Evolutionary conservation across 2,888 invertebrate species (phyloP), one percentile per base, ranked within the genome.

Genomic region (Metacarcinus magister): DNA sequence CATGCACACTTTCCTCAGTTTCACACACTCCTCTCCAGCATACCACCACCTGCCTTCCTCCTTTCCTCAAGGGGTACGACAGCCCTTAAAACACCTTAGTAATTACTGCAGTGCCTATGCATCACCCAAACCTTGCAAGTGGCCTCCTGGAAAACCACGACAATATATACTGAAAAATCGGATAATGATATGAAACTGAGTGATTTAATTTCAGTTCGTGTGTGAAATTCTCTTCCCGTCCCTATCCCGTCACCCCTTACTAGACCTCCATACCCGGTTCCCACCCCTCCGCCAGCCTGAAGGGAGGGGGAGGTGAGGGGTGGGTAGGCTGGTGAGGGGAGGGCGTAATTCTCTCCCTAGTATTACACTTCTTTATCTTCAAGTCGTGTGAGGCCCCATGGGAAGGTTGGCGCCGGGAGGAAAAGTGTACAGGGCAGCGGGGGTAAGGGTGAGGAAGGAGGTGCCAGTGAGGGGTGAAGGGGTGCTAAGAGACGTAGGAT

Each of bases 351-450:
- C 82, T 82, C 82, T 32, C 82, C 82, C 28, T 82, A 28, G 32
- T 82, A 82, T 32, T 82, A 82, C 82, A 82, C 32, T 82, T 82
- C 82, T 82, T 82, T 82, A 82, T 82, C 82, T 82, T 82, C 82
- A 82, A 13, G 82, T 32, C 82, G 82, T 82, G 82, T 23, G 32
- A 82, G 82, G 82, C 82, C 82, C 32, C 82, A 5, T 2, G 82
- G 82, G 82, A 82, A 28, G 82, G 82, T 32, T 82, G 82, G 82
- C 7, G 32, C 32, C 5, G 32, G 32, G 82, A 82, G 82, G 82
- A 82, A 32, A 23, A 28, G 82, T 82, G 82, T 10, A 28, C 32
- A 13, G 32, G 82, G 82, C 10, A 32, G 82, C 5, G 82, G 32
- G n/a, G 67, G 67, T n/a, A 13, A 32, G 32, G 82, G 32, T 1